Conservation (phyloP, 2,888 invertebrate genomes). For the Caradrina clavipalpis region DNA sequence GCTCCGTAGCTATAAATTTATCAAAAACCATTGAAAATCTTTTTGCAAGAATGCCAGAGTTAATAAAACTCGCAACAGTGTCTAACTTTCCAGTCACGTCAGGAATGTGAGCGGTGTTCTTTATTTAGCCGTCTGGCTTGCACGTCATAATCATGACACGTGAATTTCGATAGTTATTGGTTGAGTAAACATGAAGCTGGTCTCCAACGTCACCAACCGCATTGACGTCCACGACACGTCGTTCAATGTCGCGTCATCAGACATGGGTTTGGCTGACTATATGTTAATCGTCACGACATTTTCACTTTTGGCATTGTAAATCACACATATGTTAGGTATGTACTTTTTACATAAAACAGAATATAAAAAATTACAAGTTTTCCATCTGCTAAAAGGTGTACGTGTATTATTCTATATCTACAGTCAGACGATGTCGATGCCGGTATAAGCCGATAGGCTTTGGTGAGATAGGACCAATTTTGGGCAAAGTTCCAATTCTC, state of each 20-base stretch:
- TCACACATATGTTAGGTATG: not conserved
- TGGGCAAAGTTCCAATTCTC: slow-evolving; percentile 57
- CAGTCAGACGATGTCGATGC: slow-evolving; percentile 24
- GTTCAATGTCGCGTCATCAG: slow-evolving; percentile 68
- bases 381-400: slow-evolving; percentile 14
- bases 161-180: slow-evolving; percentile 57
- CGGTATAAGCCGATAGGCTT: slow-evolving; percentile 45
- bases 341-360: not conserved
- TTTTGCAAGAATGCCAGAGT: slow-evolving; percentile 17
- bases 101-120: slow-evolving; percentile 48
- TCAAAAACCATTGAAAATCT: not conserved
- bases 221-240: slow-evolving; percentile 72
- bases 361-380: slow-evolving; percentile 2
- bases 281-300: slow-evolving; percentile 50
- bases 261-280: slow-evolving; percentile 50
- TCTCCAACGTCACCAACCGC: slow-evolving; percentile 68
- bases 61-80: slow-evolving; percentile 29
- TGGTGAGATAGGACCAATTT: slow-evolving; percentile 57
- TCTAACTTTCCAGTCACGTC: slow-evolving; percentile 38
- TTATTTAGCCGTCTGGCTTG: slow-evolving; percentile 56
- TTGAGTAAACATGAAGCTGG: slow-evolving; percentile 56
- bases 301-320: slow-evolving; percentile 22
- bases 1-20: not conserved
- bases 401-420: slow-evolving; percentile 12
- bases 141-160: slow-evolving; percentile 64